These are phyloP conservation scores for Drosophila hamatofila DNA, from an alignment of 2,888 invertebrate species.

Conservation along the genomic window DNA sequence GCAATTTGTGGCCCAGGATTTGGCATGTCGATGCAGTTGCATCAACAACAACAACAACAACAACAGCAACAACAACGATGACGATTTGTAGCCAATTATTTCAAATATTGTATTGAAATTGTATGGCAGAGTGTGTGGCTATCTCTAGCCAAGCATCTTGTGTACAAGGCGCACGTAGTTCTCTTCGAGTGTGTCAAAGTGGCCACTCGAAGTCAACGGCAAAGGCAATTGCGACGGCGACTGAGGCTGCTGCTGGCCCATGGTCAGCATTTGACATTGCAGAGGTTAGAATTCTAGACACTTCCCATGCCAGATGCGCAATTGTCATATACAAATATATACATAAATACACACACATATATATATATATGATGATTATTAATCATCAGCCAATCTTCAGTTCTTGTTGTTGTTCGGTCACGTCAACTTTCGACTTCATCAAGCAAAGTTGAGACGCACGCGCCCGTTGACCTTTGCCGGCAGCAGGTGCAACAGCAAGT, in stretches of 20 bases:
- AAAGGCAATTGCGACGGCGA: conserved; percentile 1
- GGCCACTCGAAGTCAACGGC: conserved; percentile 51
- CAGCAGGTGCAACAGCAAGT: conserved; percentile 41
- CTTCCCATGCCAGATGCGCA: conserved; percentile 53
- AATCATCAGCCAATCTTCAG: conserved; percentile 51
- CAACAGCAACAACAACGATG: conserved; percentile 60
- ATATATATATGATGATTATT: conserved; percentile 37
- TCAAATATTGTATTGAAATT: conserved; percentile 83
- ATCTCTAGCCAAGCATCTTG: conserved; percentile 70
- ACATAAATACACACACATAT: background rate
- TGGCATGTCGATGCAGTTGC: conserved; percentile 47
- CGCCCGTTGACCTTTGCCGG: conserved; percentile 69
- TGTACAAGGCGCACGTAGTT: conserved; percentile 52
- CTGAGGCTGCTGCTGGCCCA: conserved; percentile 31
- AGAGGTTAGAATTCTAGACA: conserved; percentile 24
- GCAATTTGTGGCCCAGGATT: conserved; percentile 79
- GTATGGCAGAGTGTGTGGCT: conserved; percentile 71
- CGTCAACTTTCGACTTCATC: conserved; percentile 62
- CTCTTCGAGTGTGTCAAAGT: conserved; percentile 62
- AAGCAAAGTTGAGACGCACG: conserved; percentile 55
- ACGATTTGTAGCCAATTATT: conserved; percentile 84
- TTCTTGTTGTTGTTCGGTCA: conserved; percentile 50
- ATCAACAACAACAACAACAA: conserved; percentile 5
- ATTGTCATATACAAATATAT: conserved; percentile 57
- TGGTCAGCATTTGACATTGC: conserved; percentile 61